Evolutionary conservation across 2,888 invertebrate genomes (phyloP), one percentile per base, ranked within the genome.

Genomic region (Tetropium fuscum): DNA sequence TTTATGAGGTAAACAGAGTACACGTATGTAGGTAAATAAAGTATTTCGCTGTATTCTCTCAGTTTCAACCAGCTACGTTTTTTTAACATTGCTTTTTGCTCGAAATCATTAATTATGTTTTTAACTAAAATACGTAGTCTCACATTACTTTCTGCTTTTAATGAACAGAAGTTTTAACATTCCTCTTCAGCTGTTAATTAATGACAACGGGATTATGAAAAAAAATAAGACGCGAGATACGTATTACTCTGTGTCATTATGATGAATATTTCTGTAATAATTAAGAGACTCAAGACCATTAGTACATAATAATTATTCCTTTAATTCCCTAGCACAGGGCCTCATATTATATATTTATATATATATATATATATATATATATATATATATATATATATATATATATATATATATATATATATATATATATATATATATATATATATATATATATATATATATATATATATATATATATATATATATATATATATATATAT

Each of bases 241-340:
- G 16, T 25, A 36, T 49, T 49, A 34, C 41, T 38, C 11, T 20
- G 56, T 47, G 56, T 54, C 53, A 58, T 62, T 55, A 66, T 66
- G 62, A 66, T 59, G 54, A 66, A 66, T 66, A 58, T 59, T 58
- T 48, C 54, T 58, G 22, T 51, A 45, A 57, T 61, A 54, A 63
- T 63, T 63, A 63, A 54, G 51, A 41, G 44, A 53, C 19, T 32
- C 47, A 10, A 44, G 41, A 48, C 53, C 62, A 60, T 63, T 62
- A 63, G 47, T 54, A 58, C 53, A 41, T 57, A 51, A 58, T 62
- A 61, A 55, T 58, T 64, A 44, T 61, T 25, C 45, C 48, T 53
- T 44, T 59, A 53, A 62, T 59, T 57, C 44, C 54, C 47, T 34
- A n/a, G n/a, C n/a, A n/a, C n/a, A n/a, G n/a, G n/a, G n/a, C n/a